These are phyloP conservation scores for Bombus sibiricus DNA, from an alignment of 1,140 invertebrate genomes.

Conservation along the genomic window DNA sequence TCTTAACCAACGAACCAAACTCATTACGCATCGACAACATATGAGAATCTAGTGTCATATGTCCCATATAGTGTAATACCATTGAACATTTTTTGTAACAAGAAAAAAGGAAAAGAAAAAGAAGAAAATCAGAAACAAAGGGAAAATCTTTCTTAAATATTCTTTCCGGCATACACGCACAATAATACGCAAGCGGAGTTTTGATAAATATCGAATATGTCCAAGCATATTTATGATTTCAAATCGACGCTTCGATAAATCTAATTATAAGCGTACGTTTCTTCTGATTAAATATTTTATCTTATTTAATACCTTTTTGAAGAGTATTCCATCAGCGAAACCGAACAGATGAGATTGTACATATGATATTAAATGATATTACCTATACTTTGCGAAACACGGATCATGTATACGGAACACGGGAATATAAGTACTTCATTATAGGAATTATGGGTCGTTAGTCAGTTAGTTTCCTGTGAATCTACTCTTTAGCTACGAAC, in stretches of 20 bases:
- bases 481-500: background rate
- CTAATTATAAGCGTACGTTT: too few relatives aligned
- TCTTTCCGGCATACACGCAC: too few relatives aligned
- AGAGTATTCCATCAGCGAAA: background rate
- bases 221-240: background rate
- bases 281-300: background rate
- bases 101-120: background rate
- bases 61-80: background rate
- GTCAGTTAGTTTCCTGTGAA: background rate
- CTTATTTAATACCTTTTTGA: background rate
- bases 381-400: background rate
- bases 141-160: background rate
- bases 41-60: background rate
- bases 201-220: background rate
- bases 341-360: background rate
- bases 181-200: background rate
- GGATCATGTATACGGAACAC: too few relatives aligned
- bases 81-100: background rate
- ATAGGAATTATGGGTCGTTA: conserved; percentile 1
- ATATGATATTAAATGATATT: too few relatives aligned
- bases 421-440: background rate
- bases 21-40: background rate
- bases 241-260: too few relatives aligned
- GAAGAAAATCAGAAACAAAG: background rate
- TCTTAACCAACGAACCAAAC: background rate